phyloP scores from a whole-genome alignment of 37 sponge, comb jelly and placozoan species.

The Crambe crambe region DNA sequence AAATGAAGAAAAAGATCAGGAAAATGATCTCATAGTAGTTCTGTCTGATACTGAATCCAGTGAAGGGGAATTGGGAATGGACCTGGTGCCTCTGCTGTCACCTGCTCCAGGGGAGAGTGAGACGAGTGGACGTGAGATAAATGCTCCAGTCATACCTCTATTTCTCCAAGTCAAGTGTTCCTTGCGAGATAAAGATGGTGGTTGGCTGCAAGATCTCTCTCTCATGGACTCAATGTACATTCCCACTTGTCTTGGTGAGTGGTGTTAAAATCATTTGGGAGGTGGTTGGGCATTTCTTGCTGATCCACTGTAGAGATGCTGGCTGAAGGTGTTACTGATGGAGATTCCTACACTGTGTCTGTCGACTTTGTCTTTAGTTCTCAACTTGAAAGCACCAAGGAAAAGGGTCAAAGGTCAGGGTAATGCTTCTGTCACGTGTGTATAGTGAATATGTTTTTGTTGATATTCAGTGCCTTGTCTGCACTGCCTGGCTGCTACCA shows the following conservation, averaged over 20 bases:
- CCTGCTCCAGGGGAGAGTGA: background rate
- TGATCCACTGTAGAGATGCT: background rate
- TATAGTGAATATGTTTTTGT: too few relatives aligned
- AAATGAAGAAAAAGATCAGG: background rate
- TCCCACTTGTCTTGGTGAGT: conserved; percentile 2
- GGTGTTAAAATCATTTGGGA: background rate
- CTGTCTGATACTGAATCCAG: background rate
- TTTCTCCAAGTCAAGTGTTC: background rate
- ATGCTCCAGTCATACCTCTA: background rate
- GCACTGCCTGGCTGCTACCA: conserved; percentile 12
- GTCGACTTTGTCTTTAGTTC: background rate
- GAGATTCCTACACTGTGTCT: background rate
- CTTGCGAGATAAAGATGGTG: background rate
- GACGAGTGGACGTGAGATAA: background rate
- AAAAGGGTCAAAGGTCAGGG: background rate
- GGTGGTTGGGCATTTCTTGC: too few relatives aligned
- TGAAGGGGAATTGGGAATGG: conserved; percentile 8
- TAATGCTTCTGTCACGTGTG: too few relatives aligned
- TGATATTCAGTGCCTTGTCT: background rate
- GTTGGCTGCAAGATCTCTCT: background rate
- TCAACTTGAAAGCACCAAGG: background rate
- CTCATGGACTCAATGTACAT: background rate
- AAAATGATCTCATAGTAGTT: background rate
- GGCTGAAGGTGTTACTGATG: background rate
- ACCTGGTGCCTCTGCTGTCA: background rate